Evolutionary conservation across 2,797 vertebrate genomes (phyloP).

Genomic region (Champsocephalus gunnari): DNA sequence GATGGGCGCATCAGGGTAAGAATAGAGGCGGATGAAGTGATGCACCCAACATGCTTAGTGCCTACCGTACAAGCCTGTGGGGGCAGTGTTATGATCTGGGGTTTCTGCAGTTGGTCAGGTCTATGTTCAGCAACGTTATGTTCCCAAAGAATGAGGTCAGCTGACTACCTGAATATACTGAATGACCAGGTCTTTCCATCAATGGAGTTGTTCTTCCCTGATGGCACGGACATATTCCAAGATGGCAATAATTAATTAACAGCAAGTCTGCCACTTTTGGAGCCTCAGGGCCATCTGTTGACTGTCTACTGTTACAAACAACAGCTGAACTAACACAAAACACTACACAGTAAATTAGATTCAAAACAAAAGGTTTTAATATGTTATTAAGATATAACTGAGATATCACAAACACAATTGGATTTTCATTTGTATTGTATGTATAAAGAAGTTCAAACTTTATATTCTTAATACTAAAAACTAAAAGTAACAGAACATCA

Average conservation of each 20-base stretch:
- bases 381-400: neutral
- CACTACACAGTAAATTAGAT: neutral
- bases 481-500: slow-evolving; percentile 10
- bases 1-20: too few relatives aligned
- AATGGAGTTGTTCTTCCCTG: too few relatives aligned
- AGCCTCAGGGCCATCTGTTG: neutral
- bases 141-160: too few relatives aligned
- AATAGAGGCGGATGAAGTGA: too few relatives aligned
- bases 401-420: slow-evolving; percentile 13
- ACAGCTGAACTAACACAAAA: neutral
- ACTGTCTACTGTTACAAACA: too few relatives aligned
- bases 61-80: too few relatives aligned
- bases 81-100: too few relatives aligned
- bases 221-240: too few relatives aligned
- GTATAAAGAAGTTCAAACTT: slow-evolving; percentile 36
- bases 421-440: slow-evolving; percentile 34
- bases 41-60: too few relatives aligned
- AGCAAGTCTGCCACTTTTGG: neutral
- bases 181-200: neutral
- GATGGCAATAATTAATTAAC: neutral
- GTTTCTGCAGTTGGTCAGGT: too few relatives aligned
- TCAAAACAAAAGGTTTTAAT: slow-evolving; percentile 14
- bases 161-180: too few relatives aligned
- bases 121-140: too few relatives aligned
- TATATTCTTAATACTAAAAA: slow-evolving; percentile 8